Percentiles rank a stretch among this genome's conserved stretches.
These are phyloP conservation scores for Cryptoblepharus egeriae DNA, from an alignment of 2,797 vertebrate genomes.

Conservation along the genomic window DNA sequence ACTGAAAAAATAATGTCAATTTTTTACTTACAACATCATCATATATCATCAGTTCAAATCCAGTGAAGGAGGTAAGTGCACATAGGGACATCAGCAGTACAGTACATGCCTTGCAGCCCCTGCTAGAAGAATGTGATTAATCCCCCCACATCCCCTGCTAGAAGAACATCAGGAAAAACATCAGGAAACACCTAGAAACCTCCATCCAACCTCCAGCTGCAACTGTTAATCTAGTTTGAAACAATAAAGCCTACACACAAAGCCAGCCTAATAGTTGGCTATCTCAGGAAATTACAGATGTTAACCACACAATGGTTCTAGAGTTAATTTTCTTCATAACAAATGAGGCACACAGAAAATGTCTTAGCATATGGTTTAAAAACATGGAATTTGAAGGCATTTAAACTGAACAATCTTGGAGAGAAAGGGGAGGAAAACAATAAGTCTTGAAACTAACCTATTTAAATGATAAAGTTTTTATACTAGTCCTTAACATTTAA, in stretches of 20 bases:
- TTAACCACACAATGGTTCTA: not conserved
- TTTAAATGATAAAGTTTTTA: not conserved
- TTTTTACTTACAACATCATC: not conserved
- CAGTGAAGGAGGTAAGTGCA: not conserved
- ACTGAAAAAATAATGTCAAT: slow-evolving; percentile 37
- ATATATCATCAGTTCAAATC: not conserved
- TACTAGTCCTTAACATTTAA: not conserved
- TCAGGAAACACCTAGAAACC: too few relatives aligned
- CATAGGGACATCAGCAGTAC: slow-evolving; percentile 23
- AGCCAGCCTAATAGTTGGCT: not conserved
- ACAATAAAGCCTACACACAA: not conserved
- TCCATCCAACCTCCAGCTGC: not conserved
- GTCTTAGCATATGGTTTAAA: not conserved
- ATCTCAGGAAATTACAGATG: not conserved
- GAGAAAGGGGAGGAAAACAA: not conserved
- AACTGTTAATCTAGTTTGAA: not conserved
- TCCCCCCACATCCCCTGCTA: not conserved
- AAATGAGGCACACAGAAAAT: not conserved
- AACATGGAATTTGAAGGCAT: not conserved
- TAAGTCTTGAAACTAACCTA: not conserved
- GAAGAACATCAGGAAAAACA: not conserved
- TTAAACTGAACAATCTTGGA: not conserved
- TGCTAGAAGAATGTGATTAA: not conserved
- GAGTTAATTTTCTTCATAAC: not conserved
- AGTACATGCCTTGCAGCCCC: not conserved